Evolutionary conservation across 2,797 vertebrate species (phyloP).

Genomic region (Echeneis naucrates): DNA sequence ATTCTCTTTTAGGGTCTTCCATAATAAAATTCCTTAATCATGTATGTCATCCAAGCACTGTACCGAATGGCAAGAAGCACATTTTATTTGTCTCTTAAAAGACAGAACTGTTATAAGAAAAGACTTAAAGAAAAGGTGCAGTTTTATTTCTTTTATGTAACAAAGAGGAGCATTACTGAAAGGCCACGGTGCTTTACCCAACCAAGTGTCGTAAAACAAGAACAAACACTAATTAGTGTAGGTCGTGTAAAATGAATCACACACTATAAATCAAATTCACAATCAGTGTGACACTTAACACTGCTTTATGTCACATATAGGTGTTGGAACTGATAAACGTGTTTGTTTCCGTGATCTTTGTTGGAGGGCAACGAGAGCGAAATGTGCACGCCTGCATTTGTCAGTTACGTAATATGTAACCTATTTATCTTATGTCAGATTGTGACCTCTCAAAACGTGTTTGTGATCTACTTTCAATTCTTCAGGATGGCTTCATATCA

Average conservation of each 20-base stretch:
- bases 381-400: conserved; percentile 56
- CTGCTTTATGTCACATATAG: conserved; percentile 36
- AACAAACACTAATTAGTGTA: neutral
- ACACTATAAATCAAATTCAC: neutral
- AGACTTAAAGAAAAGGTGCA: no score
- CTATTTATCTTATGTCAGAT: conserved; percentile 59
- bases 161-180: neutral
- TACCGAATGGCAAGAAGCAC: neutral
- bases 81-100: neutral
- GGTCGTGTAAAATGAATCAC: conserved; percentile 1
- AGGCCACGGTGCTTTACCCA: neutral
- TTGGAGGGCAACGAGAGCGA: conserved; percentile 35
- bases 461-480: conserved; percentile 23
- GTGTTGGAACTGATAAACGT: conserved; percentile 42
- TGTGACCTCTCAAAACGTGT: conserved; percentile 20
- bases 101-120: neutral
- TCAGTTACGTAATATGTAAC: conserved; percentile 54
- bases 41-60: neutral
- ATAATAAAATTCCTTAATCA: neutral
- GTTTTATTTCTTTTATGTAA: neutral
- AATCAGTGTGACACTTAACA: conserved; percentile 15
- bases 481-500: neutral
- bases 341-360: conserved; percentile 52
- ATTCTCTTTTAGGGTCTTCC: neutral
- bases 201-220: neutral